Conservation (phyloP, 2,113 vertebrate species). For the Pavo muticus region DNA sequence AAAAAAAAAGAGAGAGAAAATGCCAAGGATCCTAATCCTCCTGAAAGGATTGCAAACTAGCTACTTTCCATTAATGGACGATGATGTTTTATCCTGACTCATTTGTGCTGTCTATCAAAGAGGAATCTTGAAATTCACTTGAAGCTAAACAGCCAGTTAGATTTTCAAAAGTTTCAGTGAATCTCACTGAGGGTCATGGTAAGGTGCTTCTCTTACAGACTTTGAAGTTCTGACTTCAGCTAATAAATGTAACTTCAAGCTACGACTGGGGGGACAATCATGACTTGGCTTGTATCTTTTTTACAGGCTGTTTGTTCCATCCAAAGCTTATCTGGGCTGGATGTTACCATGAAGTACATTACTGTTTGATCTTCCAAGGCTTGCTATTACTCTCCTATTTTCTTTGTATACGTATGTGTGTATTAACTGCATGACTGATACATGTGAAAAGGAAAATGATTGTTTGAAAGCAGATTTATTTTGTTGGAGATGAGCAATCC, state of each 20-base stretch:
- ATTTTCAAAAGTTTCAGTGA: neutral
- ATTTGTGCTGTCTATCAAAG: neutral
- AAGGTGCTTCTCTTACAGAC: neutral
- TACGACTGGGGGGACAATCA: neutral
- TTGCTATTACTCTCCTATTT: neutral
- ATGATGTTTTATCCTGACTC: neutral
- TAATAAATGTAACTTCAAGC: neutral
- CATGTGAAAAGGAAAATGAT: neutral
- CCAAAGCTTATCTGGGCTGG: neutral
- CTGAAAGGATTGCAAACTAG: neutral
- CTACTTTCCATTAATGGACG: neutral
- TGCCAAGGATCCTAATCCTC: neutral
- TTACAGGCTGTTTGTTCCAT: neutral
- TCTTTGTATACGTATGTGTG: neutral
- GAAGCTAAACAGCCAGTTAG: neutral
- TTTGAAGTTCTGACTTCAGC: neutral
- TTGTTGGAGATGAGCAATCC: neutral
- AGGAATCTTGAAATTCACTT: neutral
- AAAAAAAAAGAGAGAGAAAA: neutral
- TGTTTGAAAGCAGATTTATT: neutral
- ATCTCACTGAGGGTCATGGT: neutral
- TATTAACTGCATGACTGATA: neutral
- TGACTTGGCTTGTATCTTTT: neutral
- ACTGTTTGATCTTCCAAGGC: conserved; percentile 2
- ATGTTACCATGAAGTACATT: neutral